A percentile compares a stretch with the other conserved stretches of the same genome.
Conservation (phyloP, 2,888 invertebrate species). For the Marasmarcha lunaedactyla region DNA sequence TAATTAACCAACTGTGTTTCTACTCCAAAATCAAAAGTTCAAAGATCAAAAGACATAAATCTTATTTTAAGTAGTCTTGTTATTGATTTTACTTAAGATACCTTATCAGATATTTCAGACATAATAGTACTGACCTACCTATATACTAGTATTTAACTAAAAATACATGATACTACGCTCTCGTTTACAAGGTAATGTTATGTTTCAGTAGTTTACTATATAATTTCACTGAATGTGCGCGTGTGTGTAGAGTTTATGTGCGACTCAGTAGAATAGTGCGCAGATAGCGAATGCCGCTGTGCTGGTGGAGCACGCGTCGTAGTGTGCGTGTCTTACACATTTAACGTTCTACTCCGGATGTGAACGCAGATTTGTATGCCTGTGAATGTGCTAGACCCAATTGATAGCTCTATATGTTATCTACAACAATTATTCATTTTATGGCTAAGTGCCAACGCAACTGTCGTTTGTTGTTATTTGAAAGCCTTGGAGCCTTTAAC, state of each 20-base stretch:
- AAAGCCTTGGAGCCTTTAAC: conserved; percentile 41
- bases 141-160: conserved; percentile 49
- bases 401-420: conserved; percentile 51
- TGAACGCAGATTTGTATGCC: conserved; percentile 54
- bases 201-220: conserved; percentile 28
- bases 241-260: conserved; percentile 15
- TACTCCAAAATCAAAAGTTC: too few species aligned
- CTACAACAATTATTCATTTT: conserved; percentile 33
- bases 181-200: conserved; percentile 39
- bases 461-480: conserved; percentile 30
- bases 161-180: conserved; percentile 50
- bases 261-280: conserved; percentile 17
- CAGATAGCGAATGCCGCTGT: conserved; percentile 21
- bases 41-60: too few species aligned
- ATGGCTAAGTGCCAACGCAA: conserved; percentile 26
- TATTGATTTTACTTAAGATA: too few species aligned
- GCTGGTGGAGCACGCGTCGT: conserved; percentile 27
- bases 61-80: too few species aligned
- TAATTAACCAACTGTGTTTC: too few species aligned
- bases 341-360: conserved; percentile 61
- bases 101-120: conserved; percentile 43
- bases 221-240: conserved; percentile 13
- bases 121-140: conserved; percentile 63
- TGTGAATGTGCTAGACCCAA: conserved; percentile 59
- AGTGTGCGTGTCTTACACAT: conserved; percentile 38